Conservation (phyloP, 2,888 invertebrate species). For the Crematogaster levior region DNA sequence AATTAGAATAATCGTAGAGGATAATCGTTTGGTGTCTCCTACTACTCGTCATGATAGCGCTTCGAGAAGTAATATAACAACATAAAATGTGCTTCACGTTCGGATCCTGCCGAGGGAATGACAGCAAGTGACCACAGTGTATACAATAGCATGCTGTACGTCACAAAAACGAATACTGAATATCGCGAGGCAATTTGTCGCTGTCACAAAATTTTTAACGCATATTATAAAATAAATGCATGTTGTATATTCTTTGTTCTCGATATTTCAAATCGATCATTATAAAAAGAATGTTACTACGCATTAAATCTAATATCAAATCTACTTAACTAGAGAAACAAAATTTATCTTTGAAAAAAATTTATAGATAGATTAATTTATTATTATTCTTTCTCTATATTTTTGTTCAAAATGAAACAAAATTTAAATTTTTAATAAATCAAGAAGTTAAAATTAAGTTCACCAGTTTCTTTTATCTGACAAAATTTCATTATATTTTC, state of each 20-base stretch:
- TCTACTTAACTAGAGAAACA: neutral
- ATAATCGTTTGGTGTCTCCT: neutral
- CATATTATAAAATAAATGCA: slow-evolving; percentile 1
- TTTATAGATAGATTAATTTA: neutral
- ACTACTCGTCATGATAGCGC: neutral
- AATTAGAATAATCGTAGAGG: slow-evolving; percentile 20
- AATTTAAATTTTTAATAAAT: neutral
- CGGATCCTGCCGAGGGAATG: neutral
- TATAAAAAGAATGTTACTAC: neutral
- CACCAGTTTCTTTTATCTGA: neutral
- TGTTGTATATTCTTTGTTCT: neutral
- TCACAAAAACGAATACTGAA: neutral
- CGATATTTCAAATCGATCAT: neutral
- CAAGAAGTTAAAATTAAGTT: neutral
- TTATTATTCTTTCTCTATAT: neutral
- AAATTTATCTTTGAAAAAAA: neutral
- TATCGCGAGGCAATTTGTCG: slow-evolving; percentile 1
- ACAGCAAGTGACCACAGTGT: neutral
- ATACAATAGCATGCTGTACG: neutral
- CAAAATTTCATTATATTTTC: neutral
- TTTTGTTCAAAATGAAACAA: neutral
- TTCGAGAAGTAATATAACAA: neutral
- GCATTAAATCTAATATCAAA: neutral
- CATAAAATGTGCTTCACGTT: neutral
- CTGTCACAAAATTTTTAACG: neutral